phyloP scores from a whole-genome alignment of 2,888 invertebrate genomes.

The Nemotelus nigrinus region DNA sequence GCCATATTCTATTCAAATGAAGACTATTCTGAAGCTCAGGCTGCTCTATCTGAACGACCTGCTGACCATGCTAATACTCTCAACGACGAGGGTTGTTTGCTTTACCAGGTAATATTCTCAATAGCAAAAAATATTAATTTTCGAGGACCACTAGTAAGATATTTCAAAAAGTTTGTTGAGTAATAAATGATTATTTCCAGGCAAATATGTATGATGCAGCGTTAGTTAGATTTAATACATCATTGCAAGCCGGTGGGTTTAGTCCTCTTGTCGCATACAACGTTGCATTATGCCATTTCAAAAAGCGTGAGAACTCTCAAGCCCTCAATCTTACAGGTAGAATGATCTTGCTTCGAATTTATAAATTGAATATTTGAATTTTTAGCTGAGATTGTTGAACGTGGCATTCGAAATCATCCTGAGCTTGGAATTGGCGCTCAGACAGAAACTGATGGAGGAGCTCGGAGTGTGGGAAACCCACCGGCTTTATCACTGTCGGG shows the following conservation, averaged over 20 bases:
- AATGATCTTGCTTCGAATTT: not conserved
- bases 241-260: conserved; percentile 89
- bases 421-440: conserved; percentile 97
- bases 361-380: not conserved
- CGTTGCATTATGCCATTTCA: conserved; percentile 93
- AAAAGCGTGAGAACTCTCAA: conserved; percentile 90
- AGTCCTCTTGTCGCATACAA: conserved; percentile 94
- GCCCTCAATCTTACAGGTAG: conserved; percentile 91
- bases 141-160: not conserved
- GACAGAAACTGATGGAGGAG: conserved; percentile 78
- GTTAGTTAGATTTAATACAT: conserved; percentile 85
- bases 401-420: conserved; percentile 95
- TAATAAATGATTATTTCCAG: conserved; percentile 62
- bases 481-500: conserved; percentile 94
- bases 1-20: conserved; percentile 97
- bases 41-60: conserved; percentile 87
- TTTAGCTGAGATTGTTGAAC: conserved; percentile 86
- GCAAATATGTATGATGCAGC: conserved; percentile 91
- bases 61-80: conserved; percentile 92
- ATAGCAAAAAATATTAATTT: not conserved
- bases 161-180: conserved; percentile 17
- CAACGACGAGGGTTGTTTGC: conserved; percentile 92
- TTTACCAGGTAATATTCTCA: conserved; percentile 79
- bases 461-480: conserved; percentile 95
- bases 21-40: conserved; percentile 90